Conservation (phyloP, 2,888 invertebrate genomes). For the Anagyrus pseudococci region DNA sequence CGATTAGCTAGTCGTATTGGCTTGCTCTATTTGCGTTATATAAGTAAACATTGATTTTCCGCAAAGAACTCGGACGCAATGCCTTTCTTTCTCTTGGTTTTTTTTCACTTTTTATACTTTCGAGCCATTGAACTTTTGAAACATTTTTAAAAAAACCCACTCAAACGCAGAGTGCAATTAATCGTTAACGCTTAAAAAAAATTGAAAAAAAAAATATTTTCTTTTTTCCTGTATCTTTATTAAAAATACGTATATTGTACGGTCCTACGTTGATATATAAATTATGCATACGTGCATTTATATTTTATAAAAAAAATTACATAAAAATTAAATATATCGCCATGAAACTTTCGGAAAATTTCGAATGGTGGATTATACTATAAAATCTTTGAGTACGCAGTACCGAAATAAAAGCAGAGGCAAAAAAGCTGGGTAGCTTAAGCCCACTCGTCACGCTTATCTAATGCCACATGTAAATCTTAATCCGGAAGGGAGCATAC, state of each 20-base stretch:
- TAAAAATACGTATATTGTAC: too few relatives aligned
- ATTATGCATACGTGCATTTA: too few relatives aligned
- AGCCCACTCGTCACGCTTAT: too few relatives aligned
- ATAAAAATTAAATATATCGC: too few relatives aligned
- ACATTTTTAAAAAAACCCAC: not conserved
- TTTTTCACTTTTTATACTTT: not conserved
- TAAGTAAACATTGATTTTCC: not conserved
- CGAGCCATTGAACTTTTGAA: not conserved
- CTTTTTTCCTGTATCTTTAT: not conserved
- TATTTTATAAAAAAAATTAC: too few relatives aligned
- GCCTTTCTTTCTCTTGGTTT: not conserved
- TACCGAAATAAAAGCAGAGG: too few relatives aligned
- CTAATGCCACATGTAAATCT: too few relatives aligned
- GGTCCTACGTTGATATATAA: too few relatives aligned
- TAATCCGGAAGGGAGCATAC: constrained; percentile 80
- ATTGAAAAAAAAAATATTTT: constrained; percentile 1
- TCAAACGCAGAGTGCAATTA: not conserved
- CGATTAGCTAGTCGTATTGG: not conserved
- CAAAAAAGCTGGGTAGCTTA: too few relatives aligned
- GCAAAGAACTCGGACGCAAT: not conserved
- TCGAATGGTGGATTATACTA: too few relatives aligned
- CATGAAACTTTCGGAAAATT: too few relatives aligned
- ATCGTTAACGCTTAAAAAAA: not conserved
- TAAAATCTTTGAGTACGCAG: too few relatives aligned
- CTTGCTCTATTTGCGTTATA: not conserved